Base-by-base conservation (phyloP, 2,113 vertebrate genomes). In the Catharus bicknelli region DNA sequence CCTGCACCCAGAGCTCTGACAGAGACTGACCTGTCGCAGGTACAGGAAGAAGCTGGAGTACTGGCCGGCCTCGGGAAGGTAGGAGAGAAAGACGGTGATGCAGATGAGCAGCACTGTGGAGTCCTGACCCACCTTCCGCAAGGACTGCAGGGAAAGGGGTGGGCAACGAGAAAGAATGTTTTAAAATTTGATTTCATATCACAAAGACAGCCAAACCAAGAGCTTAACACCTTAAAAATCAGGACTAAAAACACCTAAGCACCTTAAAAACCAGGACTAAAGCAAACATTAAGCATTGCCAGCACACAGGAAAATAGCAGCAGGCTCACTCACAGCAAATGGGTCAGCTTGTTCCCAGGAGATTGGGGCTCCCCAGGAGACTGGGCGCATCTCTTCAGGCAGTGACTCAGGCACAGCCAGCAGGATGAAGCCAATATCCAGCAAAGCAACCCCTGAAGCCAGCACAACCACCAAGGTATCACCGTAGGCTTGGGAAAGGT, bases 1-100 rank as follows among this genome's bases (percentile, higher is more conserved):
- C 36, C 36, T 54, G 58, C 42, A 22, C 5, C 34, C 53, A 68
- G 51, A 61, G 61, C 32, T 40, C 26, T 3, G 1, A 34, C 47
- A 38, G 43, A 47, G 27, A 58, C 92, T 96, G 95, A 99, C 99
- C 98, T 99, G 99, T 93, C 97, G 97, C 83, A 99, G 97, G 97
- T 99, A 99, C 45, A 99, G 98, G 97, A 99, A 99, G 95, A 99
- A 99, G 95, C 99, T 99, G 97, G 99, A 99, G 95, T 99, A 99
- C 97, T 99, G 99, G 54, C 99, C 99, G 3, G 99, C 99, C 94
- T 99, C 99, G 0, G 99, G 99, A 80, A 99, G 98, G 97, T 99
- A 99, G 93, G 99, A 99, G 86, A 99, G 98, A 95, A 99, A 99
- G 18, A 99, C 98, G 5, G 98, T 99, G 95, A 99, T 99, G 72